Evolutionary conservation across 2,888 invertebrate genomes (phyloP), one percentile per base, ranked within the genome.

Genomic region (Hydropsyche betteni): DNA sequence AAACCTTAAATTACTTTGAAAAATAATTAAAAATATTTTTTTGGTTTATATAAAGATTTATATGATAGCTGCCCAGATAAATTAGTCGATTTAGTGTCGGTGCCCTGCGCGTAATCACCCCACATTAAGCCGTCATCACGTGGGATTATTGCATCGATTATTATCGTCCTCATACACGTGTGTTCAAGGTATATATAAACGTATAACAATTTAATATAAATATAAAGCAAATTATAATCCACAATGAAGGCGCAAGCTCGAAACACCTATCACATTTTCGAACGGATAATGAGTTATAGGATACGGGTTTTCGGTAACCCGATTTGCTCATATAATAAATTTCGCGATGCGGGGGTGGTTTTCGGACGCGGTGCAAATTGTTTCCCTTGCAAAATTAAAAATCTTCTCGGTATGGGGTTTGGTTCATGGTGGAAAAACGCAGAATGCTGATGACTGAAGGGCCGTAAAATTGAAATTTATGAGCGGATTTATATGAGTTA

Each of bases 381-480:
- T 58, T 58, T 58, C 58, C 58, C 58, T 58, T 53, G 44, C 24
- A 58, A 58, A 64, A 36, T 64, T 64, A 64, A 64, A 64, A 36
- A 64, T 64, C 34, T 64, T 64, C 24, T 24, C 24, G 24, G 24
- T 24, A 24, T 24, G 24, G 24, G 24, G 24, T 24, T 24, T 24
- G 24, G 24, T 24, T 64, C 64, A 7, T 36, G 64, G 64, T 34
- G 12, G 34, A 12, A 34, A 64, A 64, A 64, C 55, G 36, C 64
- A 64, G 58, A 72, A 55, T 58, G 72, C 14, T 72, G 55, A 72
- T 58, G 72, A 72, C 72, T 72, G 72, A 72, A 71, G 61, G 72
- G 72, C 38, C 72, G 72, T 72, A 44, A 72, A 55, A 38, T 72
- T 58, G 58, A 58, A 72, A 72, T 72, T 72, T 72, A 72, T 58